Conservation (phyloP, 2,797 vertebrate species). For the Amazonetta brasiliensis region DNA sequence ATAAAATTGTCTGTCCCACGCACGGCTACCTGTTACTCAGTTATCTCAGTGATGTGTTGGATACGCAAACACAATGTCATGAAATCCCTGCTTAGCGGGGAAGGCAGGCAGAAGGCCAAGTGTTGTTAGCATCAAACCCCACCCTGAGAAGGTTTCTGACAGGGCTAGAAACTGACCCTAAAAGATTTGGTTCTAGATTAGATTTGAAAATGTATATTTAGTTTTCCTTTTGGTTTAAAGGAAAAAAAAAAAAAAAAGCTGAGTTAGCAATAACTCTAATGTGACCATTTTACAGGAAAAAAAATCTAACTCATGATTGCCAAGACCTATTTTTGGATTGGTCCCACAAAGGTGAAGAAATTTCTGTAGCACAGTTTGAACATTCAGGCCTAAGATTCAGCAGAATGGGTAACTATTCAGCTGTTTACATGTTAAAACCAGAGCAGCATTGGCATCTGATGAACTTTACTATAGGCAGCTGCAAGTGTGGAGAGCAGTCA, state of each 20-base stretch:
- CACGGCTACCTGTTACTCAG: not conserved
- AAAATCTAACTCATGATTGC: not conserved
- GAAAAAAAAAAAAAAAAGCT: accelerated
- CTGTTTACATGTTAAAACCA: not conserved
- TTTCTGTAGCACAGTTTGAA: not conserved
- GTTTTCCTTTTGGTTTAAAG: not conserved
- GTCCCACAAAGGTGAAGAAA: not conserved
- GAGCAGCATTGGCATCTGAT: not conserved
- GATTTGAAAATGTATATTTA: not conserved
- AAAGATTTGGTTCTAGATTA: not conserved
- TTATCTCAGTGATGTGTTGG: not conserved
- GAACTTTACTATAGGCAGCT: not conserved
- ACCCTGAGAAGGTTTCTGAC: not conserved
- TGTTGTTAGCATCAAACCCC: too few species aligned
- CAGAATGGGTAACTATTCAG: not conserved
- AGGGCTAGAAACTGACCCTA: not conserved
- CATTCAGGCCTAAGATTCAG: not conserved
- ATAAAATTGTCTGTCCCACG: not conserved
- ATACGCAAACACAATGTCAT: accelerated
- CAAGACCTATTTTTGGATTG: not conserved
- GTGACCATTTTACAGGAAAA: not conserved
- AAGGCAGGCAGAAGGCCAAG: not conserved
- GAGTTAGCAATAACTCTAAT: not conserved
- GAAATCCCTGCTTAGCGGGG: not conserved
- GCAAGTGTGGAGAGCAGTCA: not conserved